Evolutionary conservation across 2,888 invertebrate species (phyloP).

Genomic region (Drosophila infuscata): DNA sequence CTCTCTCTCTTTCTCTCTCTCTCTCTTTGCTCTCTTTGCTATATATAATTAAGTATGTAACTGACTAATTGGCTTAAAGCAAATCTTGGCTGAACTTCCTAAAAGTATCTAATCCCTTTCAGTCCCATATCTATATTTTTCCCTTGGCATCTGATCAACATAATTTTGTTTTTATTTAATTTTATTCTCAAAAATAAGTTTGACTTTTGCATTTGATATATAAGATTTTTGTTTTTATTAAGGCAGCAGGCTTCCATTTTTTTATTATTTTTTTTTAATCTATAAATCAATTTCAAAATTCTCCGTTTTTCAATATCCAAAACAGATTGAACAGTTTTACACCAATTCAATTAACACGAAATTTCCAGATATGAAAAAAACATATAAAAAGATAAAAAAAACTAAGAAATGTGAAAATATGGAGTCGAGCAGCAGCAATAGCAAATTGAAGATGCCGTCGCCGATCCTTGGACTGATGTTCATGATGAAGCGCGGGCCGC

Average conservation of each 20-base stretch:
- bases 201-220: neutral
- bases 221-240: neutral
- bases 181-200: no score
- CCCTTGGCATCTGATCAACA: neutral
- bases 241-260: slow-evolving; percentile 30
- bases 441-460: slow-evolving; percentile 6
- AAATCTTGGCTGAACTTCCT: neutral
- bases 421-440: slow-evolving; percentile 6
- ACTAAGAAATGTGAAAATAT: neutral
- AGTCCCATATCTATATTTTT: neutral
- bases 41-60: neutral
- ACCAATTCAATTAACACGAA: slow-evolving; percentile 1
- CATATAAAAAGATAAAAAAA: slow-evolving; percentile 16
- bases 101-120: neutral
- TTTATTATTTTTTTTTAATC: no score
- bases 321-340: slow-evolving; percentile 3
- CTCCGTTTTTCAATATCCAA: neutral
- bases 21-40: neutral
- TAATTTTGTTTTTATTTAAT: no score
- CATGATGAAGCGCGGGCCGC: slow-evolving; percentile 19
- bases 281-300: slow-evolving; percentile 11
- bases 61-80: neutral
- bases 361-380: slow-evolving; percentile 37
- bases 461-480: slow-evolving; percentile 25
- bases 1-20: neutral